Evolutionary conservation across 2,797 vertebrate genomes (phyloP).

Genomic region (Tragelaphus eurycerus): DNA sequence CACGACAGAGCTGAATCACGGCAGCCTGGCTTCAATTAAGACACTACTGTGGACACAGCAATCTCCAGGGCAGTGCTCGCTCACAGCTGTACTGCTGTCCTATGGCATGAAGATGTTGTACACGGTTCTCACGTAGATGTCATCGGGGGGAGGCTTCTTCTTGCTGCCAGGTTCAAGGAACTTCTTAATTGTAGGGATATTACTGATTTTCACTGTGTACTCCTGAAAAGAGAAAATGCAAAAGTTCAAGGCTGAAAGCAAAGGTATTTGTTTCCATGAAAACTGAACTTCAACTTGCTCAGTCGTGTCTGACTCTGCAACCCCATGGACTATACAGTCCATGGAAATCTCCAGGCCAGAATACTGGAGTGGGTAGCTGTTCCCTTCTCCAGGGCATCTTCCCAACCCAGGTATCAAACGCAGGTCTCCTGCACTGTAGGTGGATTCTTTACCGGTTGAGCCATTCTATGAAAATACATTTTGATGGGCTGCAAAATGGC

Average conservation of each 20-base stretch:
- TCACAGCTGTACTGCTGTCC: background rate
- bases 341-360: background rate
- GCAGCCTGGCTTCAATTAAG: background rate
- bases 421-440: background rate
- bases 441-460: background rate
- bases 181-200: conserved; percentile 84
- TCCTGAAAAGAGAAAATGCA: conserved; percentile 77
- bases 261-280: background rate
- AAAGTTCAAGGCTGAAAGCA: background rate
- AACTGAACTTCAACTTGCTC: background rate
- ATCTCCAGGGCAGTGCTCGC: background rate
- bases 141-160: conserved; percentile 88
- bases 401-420: background rate
- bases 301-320: background rate
- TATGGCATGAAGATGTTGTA: conserved; percentile 78
- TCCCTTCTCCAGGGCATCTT: background rate
- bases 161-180: conserved; percentile 92
- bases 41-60: background rate
- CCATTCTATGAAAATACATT: background rate
- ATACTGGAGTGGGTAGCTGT: background rate
- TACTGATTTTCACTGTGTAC: conserved; percentile 87
- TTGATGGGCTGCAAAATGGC: background rate
- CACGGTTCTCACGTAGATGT: conserved; percentile 83
- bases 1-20: background rate
- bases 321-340: background rate